Conservation (phyloP, 2,888 invertebrate genomes). For the Lithophane ornitopus region DNA sequence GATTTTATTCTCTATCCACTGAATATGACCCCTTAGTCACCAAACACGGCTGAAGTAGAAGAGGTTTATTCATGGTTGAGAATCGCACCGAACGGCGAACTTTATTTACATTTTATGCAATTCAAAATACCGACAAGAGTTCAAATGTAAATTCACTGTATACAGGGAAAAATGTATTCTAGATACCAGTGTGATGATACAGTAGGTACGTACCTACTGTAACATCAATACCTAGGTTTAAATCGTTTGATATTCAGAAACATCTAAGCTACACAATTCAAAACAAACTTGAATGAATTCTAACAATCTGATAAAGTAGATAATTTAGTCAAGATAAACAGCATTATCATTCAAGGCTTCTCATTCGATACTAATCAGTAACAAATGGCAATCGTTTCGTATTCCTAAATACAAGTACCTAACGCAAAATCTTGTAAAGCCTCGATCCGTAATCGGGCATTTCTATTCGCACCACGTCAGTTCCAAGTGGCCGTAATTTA, state of each 20-base stretch:
- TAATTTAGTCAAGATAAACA: slow-evolving; percentile 30
- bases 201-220: too few relatives aligned
- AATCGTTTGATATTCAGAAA: not conserved
- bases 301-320: slow-evolving; percentile 30
- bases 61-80: not conserved
- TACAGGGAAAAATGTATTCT: not conserved
- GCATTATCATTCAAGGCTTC: slow-evolving; percentile 52
- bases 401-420: slow-evolving; percentile 18
- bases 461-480: slow-evolving; percentile 69
- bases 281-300: slow-evolving; percentile 5
- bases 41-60: not conserved
- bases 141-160: not conserved
- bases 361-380: slow-evolving; percentile 39
- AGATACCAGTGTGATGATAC: too few relatives aligned
- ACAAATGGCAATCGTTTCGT: slow-evolving; percentile 24
- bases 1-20: not conserved
- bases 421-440: slow-evolving; percentile 38
- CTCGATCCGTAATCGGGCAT: slow-evolving; percentile 55
- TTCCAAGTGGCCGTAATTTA: slow-evolving; percentile 57
- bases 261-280: not conserved
- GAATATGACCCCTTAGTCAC: not conserved
- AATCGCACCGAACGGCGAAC: not conserved
- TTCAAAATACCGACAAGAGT: slow-evolving; percentile 8
- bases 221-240: not conserved
- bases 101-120: slow-evolving; percentile 30